These are phyloP conservation scores for Okamejei kenojei DNA, from an alignment of 2,797 vertebrate species.

Conservation along the genomic window DNA sequence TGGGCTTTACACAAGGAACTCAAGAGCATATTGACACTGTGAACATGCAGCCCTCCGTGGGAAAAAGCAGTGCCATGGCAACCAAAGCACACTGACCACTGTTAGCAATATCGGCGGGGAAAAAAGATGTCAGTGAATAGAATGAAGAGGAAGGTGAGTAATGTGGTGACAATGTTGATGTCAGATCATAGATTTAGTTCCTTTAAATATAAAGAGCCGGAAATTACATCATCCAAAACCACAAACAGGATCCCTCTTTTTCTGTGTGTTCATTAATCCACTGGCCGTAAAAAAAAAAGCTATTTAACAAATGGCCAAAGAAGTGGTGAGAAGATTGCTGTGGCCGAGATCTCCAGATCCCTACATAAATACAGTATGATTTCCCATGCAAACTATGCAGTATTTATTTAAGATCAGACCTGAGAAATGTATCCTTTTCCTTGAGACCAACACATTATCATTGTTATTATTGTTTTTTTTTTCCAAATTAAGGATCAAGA, in stretches of 20 bases:
- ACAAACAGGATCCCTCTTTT: neutral
- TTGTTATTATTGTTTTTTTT: neutral
- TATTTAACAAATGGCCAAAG: neutral
- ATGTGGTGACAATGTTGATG: slow-evolving; percentile 7
- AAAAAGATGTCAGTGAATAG: slow-evolving; percentile 24
- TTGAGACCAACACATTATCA: neutral
- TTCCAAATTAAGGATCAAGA: neutral
- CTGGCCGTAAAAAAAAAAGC: neutral
- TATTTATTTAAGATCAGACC: neutral
- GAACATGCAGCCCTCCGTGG: slow-evolving; percentile 7
- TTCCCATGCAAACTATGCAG: neutral
- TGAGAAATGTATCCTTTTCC: neutral
- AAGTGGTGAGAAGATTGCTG: neutral
- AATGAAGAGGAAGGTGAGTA: slow-evolving; percentile 24
- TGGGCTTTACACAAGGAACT: slow-evolving; percentile 23
- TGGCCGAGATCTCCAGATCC: neutral
- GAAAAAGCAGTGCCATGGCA: slow-evolving; percentile 15
- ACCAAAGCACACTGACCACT: slow-evolving; percentile 20
- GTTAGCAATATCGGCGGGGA: slow-evolving; percentile 5
- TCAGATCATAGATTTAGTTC: neutral
- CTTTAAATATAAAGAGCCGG: slow-evolving; percentile 5
- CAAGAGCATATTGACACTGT: slow-evolving; percentile 27
- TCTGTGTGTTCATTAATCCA: neutral
- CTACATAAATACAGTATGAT: neutral
- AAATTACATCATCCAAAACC: neutral